Evolutionary conservation across 2,113 vertebrate species (phyloP), one percentile per base, ranked within the genome.

Genomic region (Ctenomys sociabilis): DNA sequence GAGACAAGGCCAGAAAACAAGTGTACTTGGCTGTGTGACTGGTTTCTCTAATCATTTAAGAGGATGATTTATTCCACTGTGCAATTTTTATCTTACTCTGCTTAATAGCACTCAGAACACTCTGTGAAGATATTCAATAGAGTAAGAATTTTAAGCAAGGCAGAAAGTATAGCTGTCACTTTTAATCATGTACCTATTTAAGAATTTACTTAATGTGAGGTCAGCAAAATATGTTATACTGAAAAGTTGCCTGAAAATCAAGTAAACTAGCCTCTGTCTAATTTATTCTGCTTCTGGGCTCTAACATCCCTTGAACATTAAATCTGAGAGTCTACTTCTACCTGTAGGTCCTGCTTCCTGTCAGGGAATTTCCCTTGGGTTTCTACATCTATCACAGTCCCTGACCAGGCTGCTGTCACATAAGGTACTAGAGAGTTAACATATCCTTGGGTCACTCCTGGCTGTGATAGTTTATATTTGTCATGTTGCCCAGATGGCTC

Each of bases 1-100:
- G 72, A 96, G 92, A 93, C 90, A 85, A 94, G 75, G 63, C 57
- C 93, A 96, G 68, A 93, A 59, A 72, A 91, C 94, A 92, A 91
- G 21, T 94, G 17, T 95, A 77, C 52, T 70, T 92, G 86, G 14
- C 75, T 86, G 19, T 91, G 73, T 97, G 95, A 97, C 57, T 52
- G 45, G 95, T 85, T 26, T 95, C 78, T 19, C 49, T 73, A 95
- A 95, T 97, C 88, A 96, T 61, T 91, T 35, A 40, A 57, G 57
- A 81, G 26, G 4, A 66, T 32, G 49, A 70, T 92, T 95, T 93
- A 45, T 70, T 89, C 77, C 17, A 57, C 45, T 90, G 81, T 28
- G 61, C 35, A 2, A 52, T 63, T 52, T 70, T 43, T 37, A 12
- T 95, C 40, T 83, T 10, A 17, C 12, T 77, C 43, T 49, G 52